Percentiles rank a stretch among this genome's conserved stretches.
These are phyloP conservation scores for Synanthedon andrenaeformis DNA, from an alignment of 2,888 invertebrate genomes.

Conservation along the genomic window DNA sequence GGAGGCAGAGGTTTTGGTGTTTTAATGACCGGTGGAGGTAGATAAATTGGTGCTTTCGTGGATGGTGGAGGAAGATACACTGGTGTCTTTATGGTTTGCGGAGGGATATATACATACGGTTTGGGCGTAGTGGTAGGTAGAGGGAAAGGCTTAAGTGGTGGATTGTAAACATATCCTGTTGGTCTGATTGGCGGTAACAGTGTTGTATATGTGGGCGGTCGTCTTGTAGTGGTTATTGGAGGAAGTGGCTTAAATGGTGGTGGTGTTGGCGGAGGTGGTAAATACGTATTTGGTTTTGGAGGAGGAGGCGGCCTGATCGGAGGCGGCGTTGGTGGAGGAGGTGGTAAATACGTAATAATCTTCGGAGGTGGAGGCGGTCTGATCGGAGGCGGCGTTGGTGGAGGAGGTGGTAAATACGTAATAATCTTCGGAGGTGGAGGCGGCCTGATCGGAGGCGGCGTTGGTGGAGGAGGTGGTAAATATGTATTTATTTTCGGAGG, in stretches of 20 bases:
- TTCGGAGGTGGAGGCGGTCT: neutral
- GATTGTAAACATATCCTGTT: neutral
- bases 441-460: neutral
- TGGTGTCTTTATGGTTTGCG: slow-evolving; percentile 3
- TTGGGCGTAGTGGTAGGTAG: slow-evolving; percentile 1
- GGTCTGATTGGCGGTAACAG: neutral
- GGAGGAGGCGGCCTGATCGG: neutral
- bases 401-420: neutral
- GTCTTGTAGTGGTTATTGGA: neutral
- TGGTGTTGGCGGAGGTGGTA: slow-evolving; percentile 1
- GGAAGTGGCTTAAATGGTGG: slow-evolving; percentile 1
- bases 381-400: neutral
- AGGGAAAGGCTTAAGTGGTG: neutral
- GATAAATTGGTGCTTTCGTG: slow-evolving; percentile 1
- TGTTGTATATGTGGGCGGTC: too few relatives aligned
- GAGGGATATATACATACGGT: slow-evolving; percentile 2
- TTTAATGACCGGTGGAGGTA: slow-evolving; percentile 4
- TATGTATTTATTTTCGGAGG: neutral
- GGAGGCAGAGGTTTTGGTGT: slow-evolving; percentile 11
- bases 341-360: neutral
- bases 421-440: slow-evolving; percentile 1
- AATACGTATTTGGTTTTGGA: neutral
- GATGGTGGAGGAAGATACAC: slow-evolving; percentile 2
- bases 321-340: neutral
- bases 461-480: neutral